Percentiles rank a stretch among this genome's conserved stretches.
Evolutionary conservation across 2,888 invertebrate species (phyloP).

Genomic region (Xanthia icteritia): DNA sequence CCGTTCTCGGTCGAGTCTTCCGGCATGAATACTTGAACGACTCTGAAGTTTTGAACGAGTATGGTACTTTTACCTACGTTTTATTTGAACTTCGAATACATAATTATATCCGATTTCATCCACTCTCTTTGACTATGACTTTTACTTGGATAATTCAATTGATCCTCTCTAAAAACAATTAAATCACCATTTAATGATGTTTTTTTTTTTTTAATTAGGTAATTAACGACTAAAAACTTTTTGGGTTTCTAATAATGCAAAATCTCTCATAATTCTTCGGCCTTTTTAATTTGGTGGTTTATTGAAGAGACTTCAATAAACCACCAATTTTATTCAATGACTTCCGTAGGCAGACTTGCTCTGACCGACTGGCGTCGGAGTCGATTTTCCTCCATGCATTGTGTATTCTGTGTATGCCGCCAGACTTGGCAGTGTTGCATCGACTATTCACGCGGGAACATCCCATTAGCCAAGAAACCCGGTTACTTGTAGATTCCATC

Average conservation of each 20-base stretch:
- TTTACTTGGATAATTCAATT: neutral
- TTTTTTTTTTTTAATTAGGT: too few relatives aligned
- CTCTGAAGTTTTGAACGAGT: constrained; percentile 5
- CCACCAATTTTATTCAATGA: too few relatives aligned
- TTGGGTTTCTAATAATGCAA: too few relatives aligned
- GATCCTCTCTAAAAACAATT: too few relatives aligned
- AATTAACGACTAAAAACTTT: too few relatives aligned
- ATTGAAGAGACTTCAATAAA: too few relatives aligned
- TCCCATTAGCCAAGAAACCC: constrained; percentile 39
- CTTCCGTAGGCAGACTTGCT: neutral
- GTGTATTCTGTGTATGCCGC: constrained; percentile 18
- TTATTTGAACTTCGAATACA: constrained; percentile 17
- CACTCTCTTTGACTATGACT: neutral
- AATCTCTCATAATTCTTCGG: too few relatives aligned
- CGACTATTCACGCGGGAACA: constrained; percentile 37
- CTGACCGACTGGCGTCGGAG: constrained; percentile 7
- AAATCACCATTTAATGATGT: too few relatives aligned
- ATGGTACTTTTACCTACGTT: neutral
- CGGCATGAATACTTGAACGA: constrained; percentile 12
- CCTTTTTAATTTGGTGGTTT: neutral
- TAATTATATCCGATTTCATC: neutral
- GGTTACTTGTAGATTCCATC: constrained; percentile 32
- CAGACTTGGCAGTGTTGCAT: constrained; percentile 10
- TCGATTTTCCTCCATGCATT: constrained; percentile 24
- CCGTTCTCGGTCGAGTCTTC: constrained; percentile 31